phyloP scores from a whole-genome alignment of 2,797 vertebrate genomes.

The Hozukius guyotensis region DNA sequence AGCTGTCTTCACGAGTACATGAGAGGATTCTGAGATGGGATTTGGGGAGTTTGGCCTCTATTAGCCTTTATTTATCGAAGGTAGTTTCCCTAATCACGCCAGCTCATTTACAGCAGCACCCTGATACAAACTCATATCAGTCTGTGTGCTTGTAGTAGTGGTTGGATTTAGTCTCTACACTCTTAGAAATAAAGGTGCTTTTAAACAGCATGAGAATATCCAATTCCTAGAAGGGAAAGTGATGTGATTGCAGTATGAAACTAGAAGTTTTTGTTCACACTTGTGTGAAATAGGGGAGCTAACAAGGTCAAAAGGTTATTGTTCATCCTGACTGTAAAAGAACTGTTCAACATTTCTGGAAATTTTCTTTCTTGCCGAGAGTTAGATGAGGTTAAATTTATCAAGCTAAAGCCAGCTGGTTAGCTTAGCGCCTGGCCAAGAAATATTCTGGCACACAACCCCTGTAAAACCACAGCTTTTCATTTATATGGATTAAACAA shows the following conservation, averaged over 20 bases:
- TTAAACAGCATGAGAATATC: background rate
- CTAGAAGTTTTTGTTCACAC: background rate
- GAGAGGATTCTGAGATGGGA: constrained; percentile 29
- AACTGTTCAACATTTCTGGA: background rate
- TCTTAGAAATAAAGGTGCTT: background rate
- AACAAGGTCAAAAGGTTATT: background rate
- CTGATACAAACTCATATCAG: background rate
- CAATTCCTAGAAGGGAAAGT: constrained; percentile 24
- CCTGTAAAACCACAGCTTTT: background rate
- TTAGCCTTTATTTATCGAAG: constrained; percentile 42
- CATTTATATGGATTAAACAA: background rate
- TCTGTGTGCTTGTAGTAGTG: background rate
- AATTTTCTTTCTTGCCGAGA: background rate
- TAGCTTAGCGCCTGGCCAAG: background rate
- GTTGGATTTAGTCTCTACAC: background rate
- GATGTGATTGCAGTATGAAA: background rate
- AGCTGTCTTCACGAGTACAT: background rate
- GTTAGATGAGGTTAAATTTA: background rate
- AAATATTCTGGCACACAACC: background rate
- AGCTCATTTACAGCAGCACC: background rate
- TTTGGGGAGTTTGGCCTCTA: constrained; percentile 22
- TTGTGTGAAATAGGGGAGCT: background rate
- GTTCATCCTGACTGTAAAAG: background rate
- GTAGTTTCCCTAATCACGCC: background rate
- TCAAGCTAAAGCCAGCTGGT: background rate